Base-by-base conservation (phyloP, 2,113 vertebrate species). In the Mobula hypostoma region DNA sequence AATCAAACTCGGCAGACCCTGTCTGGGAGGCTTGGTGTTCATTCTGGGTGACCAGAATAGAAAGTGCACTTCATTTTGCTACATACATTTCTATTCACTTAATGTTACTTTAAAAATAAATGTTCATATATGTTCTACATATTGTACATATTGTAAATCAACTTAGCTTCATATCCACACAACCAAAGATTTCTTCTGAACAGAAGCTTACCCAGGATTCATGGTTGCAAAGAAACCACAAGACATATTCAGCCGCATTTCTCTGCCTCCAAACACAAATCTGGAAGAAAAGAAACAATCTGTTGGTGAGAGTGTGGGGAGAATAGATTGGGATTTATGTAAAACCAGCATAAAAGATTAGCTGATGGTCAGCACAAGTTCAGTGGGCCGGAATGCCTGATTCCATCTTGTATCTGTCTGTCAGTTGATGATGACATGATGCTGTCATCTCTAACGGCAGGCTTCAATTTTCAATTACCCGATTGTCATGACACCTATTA, bases 201-300 rank as follows among this genome's bases (percentile, higher is more conserved):
- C 32, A 58, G 40, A 21, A 56, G 91, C 95, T 95, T 95, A 97
- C 96, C 95, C 95, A 66, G 95, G 96, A 94, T 96, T 97, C 94
- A 97, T 94, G 83, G 97, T 97, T 94, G 96, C 95, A 94, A 97
- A 96, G 29, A 97, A 85, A 79, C 96, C 96, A 95, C 97, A 97
- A 1, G 95, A 95, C 95, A 95, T 94, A 94, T 96, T 97, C 77
- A 97, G 94, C 27, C 95, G 95, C 2, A 97, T 95, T 94, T 97
- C 96, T 95, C 95, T 96, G 94, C 96, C 96, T 95, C 96, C 96
- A 94, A 97, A 94, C 3, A 95, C 40, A 95, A 97, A 97, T 94
- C 97, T 97, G 70, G 2, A 94, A 94, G 9, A 94, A 95, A 91
- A 95, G 0, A 94, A 19, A 40, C 32, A 61, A 36, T 82, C 61